These are phyloP conservation scores for Ylistrum balloti DNA, from an alignment of 1,140 invertebrate species.

Conservation along the genomic window DNA sequence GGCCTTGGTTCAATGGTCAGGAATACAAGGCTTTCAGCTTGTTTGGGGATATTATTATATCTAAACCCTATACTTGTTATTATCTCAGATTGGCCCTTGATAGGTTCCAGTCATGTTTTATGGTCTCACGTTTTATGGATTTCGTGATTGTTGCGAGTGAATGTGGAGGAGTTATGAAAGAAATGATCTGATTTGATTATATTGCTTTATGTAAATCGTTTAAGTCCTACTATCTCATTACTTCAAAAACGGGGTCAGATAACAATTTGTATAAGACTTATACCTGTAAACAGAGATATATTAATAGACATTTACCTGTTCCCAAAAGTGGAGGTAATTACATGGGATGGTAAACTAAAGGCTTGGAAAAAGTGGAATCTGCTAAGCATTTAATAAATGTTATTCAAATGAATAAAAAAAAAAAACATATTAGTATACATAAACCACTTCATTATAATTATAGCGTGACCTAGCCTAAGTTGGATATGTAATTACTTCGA, in stretches of 20 bases:
- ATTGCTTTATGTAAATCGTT: neutral
- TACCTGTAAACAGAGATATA: no score
- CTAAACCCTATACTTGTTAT: neutral
- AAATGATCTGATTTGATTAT: neutral
- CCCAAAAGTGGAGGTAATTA: no score
- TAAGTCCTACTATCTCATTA: neutral
- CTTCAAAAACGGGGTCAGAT: neutral
- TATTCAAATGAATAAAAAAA: no score
- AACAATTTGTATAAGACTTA: no score
- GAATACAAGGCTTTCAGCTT: neutral
- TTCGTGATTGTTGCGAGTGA: neutral
- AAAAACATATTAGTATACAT: no score
- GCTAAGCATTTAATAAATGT: no score
- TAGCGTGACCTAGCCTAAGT: no score
- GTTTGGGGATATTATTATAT: neutral
- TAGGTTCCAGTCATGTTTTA: slow-evolving; percentile 10
- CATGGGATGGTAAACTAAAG: no score
- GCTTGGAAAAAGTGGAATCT: no score
- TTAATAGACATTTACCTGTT: no score
- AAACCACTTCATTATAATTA: no score
- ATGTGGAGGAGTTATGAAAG: neutral
- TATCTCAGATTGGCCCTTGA: slow-evolving; percentile 33
- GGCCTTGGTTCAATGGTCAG: neutral
- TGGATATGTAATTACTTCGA: neutral
- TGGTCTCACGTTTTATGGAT: neutral